phyloP scores from a whole-genome alignment of 2,797 vertebrate genomes.

The Takifugu rubripes region DNA sequence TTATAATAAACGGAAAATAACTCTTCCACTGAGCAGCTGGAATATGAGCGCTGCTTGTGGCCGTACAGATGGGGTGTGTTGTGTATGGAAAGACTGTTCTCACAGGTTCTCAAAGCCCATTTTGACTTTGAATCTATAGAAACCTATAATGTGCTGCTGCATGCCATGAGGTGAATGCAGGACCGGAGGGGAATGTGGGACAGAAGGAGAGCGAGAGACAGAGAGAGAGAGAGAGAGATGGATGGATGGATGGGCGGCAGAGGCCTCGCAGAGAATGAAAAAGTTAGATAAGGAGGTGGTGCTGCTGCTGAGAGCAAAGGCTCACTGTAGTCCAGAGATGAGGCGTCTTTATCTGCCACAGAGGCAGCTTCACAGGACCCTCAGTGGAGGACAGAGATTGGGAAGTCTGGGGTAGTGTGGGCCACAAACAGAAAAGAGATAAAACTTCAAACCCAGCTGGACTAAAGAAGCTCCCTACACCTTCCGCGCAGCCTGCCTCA shows the following conservation, averaged over 20 bases:
- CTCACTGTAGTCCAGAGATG: slow-evolving; percentile 62
- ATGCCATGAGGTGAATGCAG: slow-evolving; percentile 35
- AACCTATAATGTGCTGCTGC: slow-evolving; percentile 31
- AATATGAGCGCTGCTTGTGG: slow-evolving; percentile 2
- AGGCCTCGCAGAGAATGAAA: slow-evolving; percentile 45
- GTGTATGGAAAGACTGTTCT: slow-evolving; percentile 14
- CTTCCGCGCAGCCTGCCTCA: slow-evolving; percentile 50
- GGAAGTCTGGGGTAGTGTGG: slow-evolving; percentile 57
- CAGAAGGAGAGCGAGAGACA: not conserved
- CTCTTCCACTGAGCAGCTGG: too few species aligned
- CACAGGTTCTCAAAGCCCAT: slow-evolving; percentile 16
- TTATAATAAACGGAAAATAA: slow-evolving; percentile 30
- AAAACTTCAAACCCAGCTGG: slow-evolving; percentile 65
- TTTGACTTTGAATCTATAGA: not conserved
- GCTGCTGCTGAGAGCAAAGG: slow-evolving; percentile 46
- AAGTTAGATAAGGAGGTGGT: slow-evolving; percentile 52
- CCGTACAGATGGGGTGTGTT: not conserved
- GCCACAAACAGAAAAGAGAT: slow-evolving; percentile 46
- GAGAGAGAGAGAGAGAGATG: slow-evolving; percentile 25
- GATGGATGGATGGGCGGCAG: slow-evolving; percentile 17
- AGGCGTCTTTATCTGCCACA: slow-evolving; percentile 70
- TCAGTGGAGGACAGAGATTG: slow-evolving; percentile 75
- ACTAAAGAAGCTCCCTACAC: slow-evolving; percentile 45
- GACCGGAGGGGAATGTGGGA: not conserved
- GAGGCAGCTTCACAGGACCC: slow-evolving; percentile 67